A percentile compares a stretch with the other conserved stretches of the same genome.
Conservation (phyloP, 2,797 vertebrate species). For the Molossus molossus region DNA sequence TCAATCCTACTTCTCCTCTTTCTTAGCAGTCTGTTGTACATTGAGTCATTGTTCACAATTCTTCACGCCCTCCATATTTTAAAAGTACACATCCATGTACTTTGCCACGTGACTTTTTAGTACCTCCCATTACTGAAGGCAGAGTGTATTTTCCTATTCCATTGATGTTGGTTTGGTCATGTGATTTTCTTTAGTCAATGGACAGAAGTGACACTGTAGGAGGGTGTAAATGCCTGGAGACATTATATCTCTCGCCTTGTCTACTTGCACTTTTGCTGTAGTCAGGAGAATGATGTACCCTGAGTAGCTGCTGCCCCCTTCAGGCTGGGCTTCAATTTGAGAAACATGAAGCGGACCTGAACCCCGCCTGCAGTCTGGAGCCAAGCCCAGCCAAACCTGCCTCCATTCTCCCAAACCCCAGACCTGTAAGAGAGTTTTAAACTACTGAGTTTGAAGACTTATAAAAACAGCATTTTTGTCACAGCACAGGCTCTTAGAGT, state of each 20-base stretch:
- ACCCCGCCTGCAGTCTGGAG: background rate
- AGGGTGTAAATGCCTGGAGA: background rate
- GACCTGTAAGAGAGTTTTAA: background rate
- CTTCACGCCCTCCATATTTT: background rate
- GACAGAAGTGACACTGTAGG: background rate
- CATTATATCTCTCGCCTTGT: background rate
- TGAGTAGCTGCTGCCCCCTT: background rate
- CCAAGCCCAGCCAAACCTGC: background rate
- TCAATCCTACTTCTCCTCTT: background rate
- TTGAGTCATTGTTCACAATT: background rate
- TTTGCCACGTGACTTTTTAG: background rate
- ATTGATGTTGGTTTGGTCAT: background rate
- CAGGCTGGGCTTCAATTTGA: background rate
- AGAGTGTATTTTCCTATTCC: background rate
- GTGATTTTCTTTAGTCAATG: background rate
- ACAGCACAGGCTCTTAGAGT: background rate
- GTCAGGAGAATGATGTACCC: background rate
- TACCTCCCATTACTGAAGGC: background rate
- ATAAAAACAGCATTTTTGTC: background rate
- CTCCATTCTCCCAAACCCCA: background rate
- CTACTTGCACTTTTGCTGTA: background rate
- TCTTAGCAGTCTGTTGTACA: background rate
- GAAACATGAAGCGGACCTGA: background rate
- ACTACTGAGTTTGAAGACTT: background rate
- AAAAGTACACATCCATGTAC: background rate